Evolutionary conservation across 2,113 vertebrate species (phyloP), one percentile per base, ranked within the genome.

Genomic region (Trinectes maculatus): DNA sequence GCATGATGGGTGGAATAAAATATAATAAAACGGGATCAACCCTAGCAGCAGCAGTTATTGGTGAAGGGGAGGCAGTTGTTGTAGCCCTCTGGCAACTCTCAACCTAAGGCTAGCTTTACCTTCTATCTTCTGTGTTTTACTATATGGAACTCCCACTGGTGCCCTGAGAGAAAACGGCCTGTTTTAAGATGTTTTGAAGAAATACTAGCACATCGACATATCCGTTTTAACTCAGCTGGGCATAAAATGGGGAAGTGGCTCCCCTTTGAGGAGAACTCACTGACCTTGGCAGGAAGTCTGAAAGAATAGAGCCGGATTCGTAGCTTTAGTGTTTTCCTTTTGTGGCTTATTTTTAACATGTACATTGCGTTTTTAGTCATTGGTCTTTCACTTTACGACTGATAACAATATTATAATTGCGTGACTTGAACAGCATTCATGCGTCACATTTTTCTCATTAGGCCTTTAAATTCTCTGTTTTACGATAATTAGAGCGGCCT

Each of bases 1-100:
- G 83, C 84, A 85, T 89, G 87, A 89, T 86, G 85, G 88, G 71
- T 69, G 56, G 86, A 87, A 88, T 89, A 84, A 82, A 85, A 87
- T 78, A 77, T 79, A 83, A 81, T 87, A 59, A 86, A 87, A 85
- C 79, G 79, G 80, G 82, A 85, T 89, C 84, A 83, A 79, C 62
- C 70, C 53, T 12, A 34, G 67, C 76, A 67, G 70, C 79, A 67
- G 82, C 63, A 56, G 77, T 85, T 85, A 84, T 86, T 79, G 80
- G 82, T 84, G 79, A 66, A 75, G 66, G 72, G 73, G 80, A 74
- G 76, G 64, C 42, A 66, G 63, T 74, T 74, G 76, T 71, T 80
- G 78, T 57, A 83, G 78, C 83, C 85, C 79, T 87, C 77, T 77
- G 84, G 86, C 79, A 76, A 71, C 37, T 43, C 65, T 88, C 80